These are phyloP conservation scores for Eristalinus aeneus DNA, from an alignment of 2,888 invertebrate species.

Conservation along the genomic window DNA sequence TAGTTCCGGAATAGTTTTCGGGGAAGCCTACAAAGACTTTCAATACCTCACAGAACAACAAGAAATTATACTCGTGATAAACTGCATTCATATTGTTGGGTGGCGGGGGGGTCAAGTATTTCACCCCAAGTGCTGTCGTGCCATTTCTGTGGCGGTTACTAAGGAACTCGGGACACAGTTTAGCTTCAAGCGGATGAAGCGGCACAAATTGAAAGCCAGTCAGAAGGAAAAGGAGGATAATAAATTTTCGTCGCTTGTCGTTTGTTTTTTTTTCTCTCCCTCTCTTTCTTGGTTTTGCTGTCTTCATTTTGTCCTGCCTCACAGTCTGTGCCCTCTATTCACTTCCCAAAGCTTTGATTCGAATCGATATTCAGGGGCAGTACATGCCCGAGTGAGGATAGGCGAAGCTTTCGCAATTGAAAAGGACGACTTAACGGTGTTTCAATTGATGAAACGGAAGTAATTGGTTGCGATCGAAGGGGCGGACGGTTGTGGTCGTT, in stretches of 20 bases:
- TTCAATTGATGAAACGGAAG: conserved; percentile 62
- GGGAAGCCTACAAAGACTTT: background rate
- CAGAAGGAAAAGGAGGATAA: conserved; percentile 51
- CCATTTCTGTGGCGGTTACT: conserved; percentile 14
- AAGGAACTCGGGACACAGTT: conserved; percentile 1
- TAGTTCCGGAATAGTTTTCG: background rate
- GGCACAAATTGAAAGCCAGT: conserved; percentile 50
- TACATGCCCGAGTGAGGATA: background rate
- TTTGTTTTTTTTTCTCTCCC: conserved; percentile 1
- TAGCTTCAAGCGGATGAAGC: conserved; percentile 3
- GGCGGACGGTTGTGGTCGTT: conserved; percentile 14
- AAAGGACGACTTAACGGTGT: conserved; percentile 33
- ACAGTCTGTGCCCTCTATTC: background rate
- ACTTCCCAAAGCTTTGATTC: background rate
- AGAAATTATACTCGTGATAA: conserved; percentile 10
- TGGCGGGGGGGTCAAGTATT: background rate
- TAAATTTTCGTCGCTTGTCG: conserved; percentile 14
- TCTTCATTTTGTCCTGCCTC: background rate
- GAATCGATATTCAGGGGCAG: background rate
- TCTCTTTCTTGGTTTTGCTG: background rate
- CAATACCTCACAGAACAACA: background rate
- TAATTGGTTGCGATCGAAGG: conserved; percentile 38
- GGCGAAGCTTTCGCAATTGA: conserved; percentile 19
- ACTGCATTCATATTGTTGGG: background rate
- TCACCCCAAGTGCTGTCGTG: conserved; percentile 3